Evolutionary conservation across 1,140 invertebrate species (phyloP), one percentile per base, ranked within the genome.

Genomic region (Liolophura sinensis): DNA sequence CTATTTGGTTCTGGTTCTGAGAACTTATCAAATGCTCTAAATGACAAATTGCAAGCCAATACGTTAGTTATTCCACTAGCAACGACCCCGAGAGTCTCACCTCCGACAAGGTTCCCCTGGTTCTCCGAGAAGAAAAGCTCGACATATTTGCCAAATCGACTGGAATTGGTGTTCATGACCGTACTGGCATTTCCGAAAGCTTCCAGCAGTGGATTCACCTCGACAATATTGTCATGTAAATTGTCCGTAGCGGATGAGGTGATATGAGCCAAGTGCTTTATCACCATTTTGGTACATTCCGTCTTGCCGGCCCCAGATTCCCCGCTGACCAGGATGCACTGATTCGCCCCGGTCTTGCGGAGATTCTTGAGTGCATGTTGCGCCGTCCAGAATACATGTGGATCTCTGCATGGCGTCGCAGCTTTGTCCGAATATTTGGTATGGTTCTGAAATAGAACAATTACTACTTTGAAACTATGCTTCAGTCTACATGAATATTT

Each of bases 161-260:
- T 98, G 49, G 95, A 98, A 84, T 99, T 99, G 86, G 98, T 95
- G 86, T 99, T 99, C 85, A 98, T 98, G 56, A 98, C 95, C 40
- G 96, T 99, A 84, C 97, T 97, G 25, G 95, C 95, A 86, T 99
- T 99, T 77, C 96, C 96, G 85, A 99, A 99, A 3, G 96, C 95
- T 87, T 98, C 96, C 51, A 99, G 85, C 78, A 99, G 97, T 9
- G 96, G 96, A 89, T 99, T 99, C 1, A 96, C 95, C 87, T 98
- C 94, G 60, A 98, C 62, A 6, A 76, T 70, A 58, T 70, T 65
- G 55, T 76, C 64, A 24, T 72, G 62, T 20, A 76, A 51, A 27
- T 72, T 69, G 12, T 48, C 31, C 31, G 31, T 40, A 9, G 31
- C 31, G 3, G 31, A 40, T 5, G 72, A 69, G 52, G 72, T 72